Percentiles rank a stretch among this genome's conserved stretches.
Evolutionary conservation across 2,888 invertebrate genomes (phyloP).

Genomic region (Campoplex capitator): DNA sequence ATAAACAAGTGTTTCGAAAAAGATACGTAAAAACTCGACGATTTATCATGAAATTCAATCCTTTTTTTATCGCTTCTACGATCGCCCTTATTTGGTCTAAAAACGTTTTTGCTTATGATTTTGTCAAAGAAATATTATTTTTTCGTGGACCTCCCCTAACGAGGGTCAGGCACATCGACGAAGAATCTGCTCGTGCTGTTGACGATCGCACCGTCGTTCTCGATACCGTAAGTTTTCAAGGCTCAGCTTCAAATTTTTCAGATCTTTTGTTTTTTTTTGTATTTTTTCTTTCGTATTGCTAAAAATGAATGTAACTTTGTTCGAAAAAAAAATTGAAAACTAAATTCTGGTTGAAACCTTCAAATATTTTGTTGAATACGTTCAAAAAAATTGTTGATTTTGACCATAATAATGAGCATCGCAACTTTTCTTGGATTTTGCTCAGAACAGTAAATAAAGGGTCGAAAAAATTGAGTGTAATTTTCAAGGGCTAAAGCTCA

Average conservation of each 20-base stretch:
- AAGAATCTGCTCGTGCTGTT: slow-evolving; percentile 6
- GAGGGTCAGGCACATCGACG: slow-evolving; percentile 17
- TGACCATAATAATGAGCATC: too few relatives aligned
- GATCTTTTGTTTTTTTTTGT: background rate
- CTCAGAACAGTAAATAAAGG: too few relatives aligned
- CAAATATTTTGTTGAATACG: too few relatives aligned
- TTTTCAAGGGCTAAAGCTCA: too few relatives aligned
- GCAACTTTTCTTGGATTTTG: too few relatives aligned
- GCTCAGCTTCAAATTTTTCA: background rate
- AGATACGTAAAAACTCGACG: background rate
- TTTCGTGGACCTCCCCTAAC: slow-evolving; percentile 41
- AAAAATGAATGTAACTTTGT: background rate
- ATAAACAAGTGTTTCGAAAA: background rate
- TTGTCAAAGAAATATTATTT: slow-evolving; percentile 49
- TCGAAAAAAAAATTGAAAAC: too few relatives aligned
- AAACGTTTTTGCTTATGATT: slow-evolving; percentile 14
- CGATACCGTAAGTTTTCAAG: slow-evolving; percentile 56
- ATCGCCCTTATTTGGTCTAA: background rate
- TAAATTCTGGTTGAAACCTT: too few relatives aligned
- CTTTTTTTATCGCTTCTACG: slow-evolving; percentile 20
- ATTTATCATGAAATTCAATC: slow-evolving; percentile 37
- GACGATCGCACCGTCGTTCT: slow-evolving; percentile 27
- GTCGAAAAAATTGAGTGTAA: too few relatives aligned
- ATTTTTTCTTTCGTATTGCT: background rate
- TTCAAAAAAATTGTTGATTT: too few relatives aligned